Conservation (phyloP, 92 coral and sea anemone genomes). For the Actinernus sp. region DNA sequence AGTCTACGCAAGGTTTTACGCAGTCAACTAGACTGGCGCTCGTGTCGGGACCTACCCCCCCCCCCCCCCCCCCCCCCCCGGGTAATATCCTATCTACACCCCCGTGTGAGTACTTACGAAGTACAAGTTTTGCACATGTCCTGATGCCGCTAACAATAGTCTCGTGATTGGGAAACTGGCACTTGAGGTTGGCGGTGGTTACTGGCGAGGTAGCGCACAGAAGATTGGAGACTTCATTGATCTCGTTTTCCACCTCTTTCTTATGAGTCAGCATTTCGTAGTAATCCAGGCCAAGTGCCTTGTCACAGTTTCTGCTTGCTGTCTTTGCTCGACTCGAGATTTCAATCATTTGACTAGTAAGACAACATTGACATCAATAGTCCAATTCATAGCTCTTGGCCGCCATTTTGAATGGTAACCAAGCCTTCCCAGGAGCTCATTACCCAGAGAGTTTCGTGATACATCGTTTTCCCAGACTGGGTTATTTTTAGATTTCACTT, state of each 20-base stretch:
- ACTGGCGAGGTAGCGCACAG: conserved; percentile 83
- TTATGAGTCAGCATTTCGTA: conserved; percentile 88
- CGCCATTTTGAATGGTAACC: too few relatives aligned
- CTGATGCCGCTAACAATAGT: conserved; percentile 72
- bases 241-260: conserved; percentile 89
- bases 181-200: conserved; percentile 76
- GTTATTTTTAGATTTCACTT: too few relatives aligned
- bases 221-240: conserved; percentile 69
- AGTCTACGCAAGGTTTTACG: too few relatives aligned
- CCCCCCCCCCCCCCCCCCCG: too few relatives aligned
- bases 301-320: conserved; percentile 89
- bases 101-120: too few relatives aligned
- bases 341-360: conserved; percentile 89
- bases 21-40: too few relatives aligned
- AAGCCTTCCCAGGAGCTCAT: too few relatives aligned
- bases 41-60: too few relatives aligned
- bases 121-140: conserved; percentile 94
- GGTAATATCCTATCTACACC: too few relatives aligned
- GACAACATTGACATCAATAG: background rate
- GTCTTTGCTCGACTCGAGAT: conserved; percentile 90
- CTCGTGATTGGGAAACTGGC: conserved; percentile 98
- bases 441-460: too few relatives aligned
- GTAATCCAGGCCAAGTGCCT: conserved; percentile 82
- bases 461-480: too few relatives aligned
- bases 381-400: too few relatives aligned